Evolutionary conservation across 1,140 invertebrate genomes (phyloP).

Genomic region (Acromyrmex echinatior): DNA sequence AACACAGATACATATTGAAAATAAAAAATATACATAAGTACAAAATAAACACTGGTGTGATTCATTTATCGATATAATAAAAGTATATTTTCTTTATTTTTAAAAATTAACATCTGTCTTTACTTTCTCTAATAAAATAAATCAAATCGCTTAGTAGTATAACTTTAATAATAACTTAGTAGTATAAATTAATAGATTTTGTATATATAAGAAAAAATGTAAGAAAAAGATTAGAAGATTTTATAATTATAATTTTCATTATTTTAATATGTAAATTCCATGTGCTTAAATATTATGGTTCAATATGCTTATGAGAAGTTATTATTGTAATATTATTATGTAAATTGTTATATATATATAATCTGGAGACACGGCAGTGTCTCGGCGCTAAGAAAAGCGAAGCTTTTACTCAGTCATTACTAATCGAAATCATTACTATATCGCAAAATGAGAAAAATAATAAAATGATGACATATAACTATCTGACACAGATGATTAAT

Average conservation of each 20-base stretch:
- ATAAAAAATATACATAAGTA: slow-evolving; percentile 1
- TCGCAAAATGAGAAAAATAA: background rate
- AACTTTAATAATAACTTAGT: too few relatives aligned
- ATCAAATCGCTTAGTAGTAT: too few relatives aligned
- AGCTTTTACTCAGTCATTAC: too few relatives aligned
- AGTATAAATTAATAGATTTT: too few relatives aligned
- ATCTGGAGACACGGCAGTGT: too few relatives aligned
- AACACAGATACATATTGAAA: background rate
- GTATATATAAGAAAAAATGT: background rate
- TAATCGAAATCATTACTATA: background rate
- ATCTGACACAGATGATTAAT: background rate
- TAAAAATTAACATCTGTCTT: background rate
- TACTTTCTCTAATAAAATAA: background rate
- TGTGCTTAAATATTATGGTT: background rate
- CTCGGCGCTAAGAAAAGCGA: too few relatives aligned
- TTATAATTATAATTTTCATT: background rate
- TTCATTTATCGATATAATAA: slow-evolving; percentile 4
- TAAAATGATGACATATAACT: slow-evolving; percentile 2
- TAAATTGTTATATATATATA: too few relatives aligned
- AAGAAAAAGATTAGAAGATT: background rate
- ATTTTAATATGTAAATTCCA: background rate
- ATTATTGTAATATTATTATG: background rate
- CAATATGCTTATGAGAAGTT: background rate
- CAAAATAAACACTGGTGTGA: background rate
- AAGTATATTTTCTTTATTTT: background rate